Evolutionary conservation across 2,888 invertebrate genomes (phyloP).

Genomic region (Drosophila ezoana): DNA sequence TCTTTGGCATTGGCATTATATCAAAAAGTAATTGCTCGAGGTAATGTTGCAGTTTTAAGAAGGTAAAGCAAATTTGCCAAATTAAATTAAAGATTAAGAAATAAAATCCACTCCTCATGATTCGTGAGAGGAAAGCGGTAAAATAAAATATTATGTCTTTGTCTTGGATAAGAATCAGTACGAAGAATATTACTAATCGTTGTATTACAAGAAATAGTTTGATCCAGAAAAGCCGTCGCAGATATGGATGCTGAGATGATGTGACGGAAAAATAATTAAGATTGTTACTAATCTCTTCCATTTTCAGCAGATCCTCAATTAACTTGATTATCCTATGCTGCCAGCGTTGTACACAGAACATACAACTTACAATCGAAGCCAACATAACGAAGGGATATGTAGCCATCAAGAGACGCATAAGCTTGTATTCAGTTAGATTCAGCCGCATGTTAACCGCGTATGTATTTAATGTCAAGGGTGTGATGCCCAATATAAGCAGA

Average conservation of each 20-base stretch:
- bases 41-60: background rate
- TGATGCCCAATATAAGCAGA: background rate
- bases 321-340: slow-evolving; percentile 9
- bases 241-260: background rate
- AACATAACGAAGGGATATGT: background rate
- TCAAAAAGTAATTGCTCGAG: slow-evolving; percentile 6
- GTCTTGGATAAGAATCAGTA: too few species aligned
- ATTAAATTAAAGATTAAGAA: slow-evolving; percentile 9
- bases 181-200: fast-evolving
- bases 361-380: slow-evolving; percentile 3
- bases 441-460: background rate
- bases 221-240: background rate
- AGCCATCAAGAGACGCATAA: background rate
- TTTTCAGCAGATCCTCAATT: background rate
- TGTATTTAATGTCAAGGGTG: background rate
- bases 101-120: background rate
- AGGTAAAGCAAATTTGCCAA: slow-evolving; percentile 1
- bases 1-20: background rate
- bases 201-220: background rate
- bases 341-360: background rate
- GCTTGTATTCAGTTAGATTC: background rate
- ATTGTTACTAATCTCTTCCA: background rate
- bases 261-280: background rate
- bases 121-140: fast-evolving
- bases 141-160: too few species aligned